A percentile compares a stretch with the other conserved stretches of the same genome.
These are phyloP conservation scores for Atlantisia rogersi DNA, from an alignment of 2,113 vertebrate species.

Conservation along the genomic window DNA sequence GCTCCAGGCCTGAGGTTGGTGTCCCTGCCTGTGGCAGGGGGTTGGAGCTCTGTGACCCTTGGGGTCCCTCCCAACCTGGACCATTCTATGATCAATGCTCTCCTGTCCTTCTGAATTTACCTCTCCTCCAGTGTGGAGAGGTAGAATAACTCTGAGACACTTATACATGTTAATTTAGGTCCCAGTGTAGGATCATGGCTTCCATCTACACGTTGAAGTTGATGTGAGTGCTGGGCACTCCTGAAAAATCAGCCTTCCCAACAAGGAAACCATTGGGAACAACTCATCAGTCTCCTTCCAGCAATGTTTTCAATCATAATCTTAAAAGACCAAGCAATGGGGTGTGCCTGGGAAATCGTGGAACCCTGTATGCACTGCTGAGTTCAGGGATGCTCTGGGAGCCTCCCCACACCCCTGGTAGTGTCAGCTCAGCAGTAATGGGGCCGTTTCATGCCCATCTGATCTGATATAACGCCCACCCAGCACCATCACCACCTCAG, in stretches of 20 bases:
- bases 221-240: background rate
- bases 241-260: background rate
- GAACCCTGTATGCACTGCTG: background rate
- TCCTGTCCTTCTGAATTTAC: background rate
- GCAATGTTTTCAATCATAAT: background rate
- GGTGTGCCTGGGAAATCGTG: background rate
- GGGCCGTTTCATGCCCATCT: background rate
- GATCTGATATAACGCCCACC: no score
- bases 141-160: background rate
- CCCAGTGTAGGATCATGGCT: background rate
- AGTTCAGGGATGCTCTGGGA: background rate
- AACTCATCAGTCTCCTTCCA: background rate
- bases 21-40: no score
- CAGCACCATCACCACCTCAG: rapidly evolving
- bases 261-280: rapidly evolving
- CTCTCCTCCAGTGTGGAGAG: background rate
- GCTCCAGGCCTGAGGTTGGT: no score
- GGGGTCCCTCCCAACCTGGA: no score
- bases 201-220: background rate
- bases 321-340: background rate
- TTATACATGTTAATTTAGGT: background rate
- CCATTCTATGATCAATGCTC: background rate
- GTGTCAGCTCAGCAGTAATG: rapidly evolving
- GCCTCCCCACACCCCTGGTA: background rate
- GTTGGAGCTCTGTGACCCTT: no score